Base-by-base conservation (phyloP, 2,113 vertebrate genomes). In the Callipepla squamata region DNA sequence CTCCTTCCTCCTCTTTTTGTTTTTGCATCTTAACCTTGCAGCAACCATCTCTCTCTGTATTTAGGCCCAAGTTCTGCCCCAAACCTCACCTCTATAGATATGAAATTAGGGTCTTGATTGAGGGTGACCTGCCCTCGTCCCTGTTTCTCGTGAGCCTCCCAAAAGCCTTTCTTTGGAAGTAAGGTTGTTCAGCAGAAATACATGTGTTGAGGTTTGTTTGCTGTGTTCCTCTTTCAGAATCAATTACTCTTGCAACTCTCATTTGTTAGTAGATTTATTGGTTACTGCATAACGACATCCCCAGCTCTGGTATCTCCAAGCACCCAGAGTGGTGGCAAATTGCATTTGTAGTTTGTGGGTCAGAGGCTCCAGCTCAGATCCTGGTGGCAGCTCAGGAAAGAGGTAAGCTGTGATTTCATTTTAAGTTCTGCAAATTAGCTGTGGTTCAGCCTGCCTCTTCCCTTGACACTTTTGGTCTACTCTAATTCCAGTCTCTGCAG, bases 261-360 rank as follows among this genome's bases (percentile, higher is more conserved):
- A 19, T 92, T 85, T 87, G 86, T 66, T 72, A 78, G 86, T 73
- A 94, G 85, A 84, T 76, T 40, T 73, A 65, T 57, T 68, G 77
- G 66, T 88, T n/a, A n/a, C 77, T 7, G 42, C 79, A 93, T 58
- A 79, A 67, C 79, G 79, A 91, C 87, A 44, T n/a, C 21, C 28
- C 79, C 75, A 50, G 0, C 6, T 78, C 75, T 42, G 53, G 32
- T 48, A 45, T 80, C 81, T 66, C 63, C 26, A 42, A 81, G 16
- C 17, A 7, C 63, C 79, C 51, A 11, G 40, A 40, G 20, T 16
- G 19, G 55, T 34, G 79, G 59, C 25, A 91, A 58, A 87, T 68
- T 44, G 18, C 15, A n/a, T 61, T 76, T 48, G 51, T 34, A 25
- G 55, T 48, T 58, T 11, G 34, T 42, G 78, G 91, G 61, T 76